Conservation (phyloP, 2,113 vertebrate genomes). For the Vulpes vulpes region DNA sequence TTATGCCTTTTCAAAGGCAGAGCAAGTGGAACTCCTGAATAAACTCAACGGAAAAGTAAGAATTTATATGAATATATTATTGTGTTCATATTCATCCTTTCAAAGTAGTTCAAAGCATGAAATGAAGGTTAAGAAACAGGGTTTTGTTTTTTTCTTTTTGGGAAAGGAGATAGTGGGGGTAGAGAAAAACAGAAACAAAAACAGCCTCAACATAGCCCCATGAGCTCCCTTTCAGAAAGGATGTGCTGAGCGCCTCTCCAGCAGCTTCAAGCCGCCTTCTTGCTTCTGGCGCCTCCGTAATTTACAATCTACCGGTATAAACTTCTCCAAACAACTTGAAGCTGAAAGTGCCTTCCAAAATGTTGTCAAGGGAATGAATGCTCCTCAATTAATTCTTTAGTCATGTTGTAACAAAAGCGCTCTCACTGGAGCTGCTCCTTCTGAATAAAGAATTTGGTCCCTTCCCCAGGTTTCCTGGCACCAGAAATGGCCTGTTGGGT, state of each 20-base stretch:
- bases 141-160: not conserved
- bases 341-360: slow-evolving; percentile 56
- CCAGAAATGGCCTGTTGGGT: not conserved
- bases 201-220: not conserved
- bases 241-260: not conserved
- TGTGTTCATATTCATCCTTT: not conserved
- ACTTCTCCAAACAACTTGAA: slow-evolving; percentile 42
- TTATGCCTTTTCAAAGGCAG: not conserved
- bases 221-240: not conserved
- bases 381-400: slow-evolving; percentile 53
- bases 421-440: slow-evolving; percentile 53
- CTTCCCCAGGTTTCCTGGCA: slow-evolving; percentile 48
- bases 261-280: not conserved
- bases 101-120: not conserved
- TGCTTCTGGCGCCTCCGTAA: not conserved
- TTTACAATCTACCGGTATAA: not conserved
- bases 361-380: slow-evolving; percentile 64
- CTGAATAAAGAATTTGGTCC: slow-evolving; percentile 48
- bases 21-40: not conserved
- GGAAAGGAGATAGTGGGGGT: not conserved
- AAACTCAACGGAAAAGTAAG: not conserved
- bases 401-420: not conserved
- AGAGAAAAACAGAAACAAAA: not conserved
- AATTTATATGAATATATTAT: not conserved
- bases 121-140: not conserved